Percentiles rank a stretch among this genome's conserved stretches.
Conservation (phyloP, 2,888 invertebrate genomes). For the Protodeltote pygarga region DNA sequence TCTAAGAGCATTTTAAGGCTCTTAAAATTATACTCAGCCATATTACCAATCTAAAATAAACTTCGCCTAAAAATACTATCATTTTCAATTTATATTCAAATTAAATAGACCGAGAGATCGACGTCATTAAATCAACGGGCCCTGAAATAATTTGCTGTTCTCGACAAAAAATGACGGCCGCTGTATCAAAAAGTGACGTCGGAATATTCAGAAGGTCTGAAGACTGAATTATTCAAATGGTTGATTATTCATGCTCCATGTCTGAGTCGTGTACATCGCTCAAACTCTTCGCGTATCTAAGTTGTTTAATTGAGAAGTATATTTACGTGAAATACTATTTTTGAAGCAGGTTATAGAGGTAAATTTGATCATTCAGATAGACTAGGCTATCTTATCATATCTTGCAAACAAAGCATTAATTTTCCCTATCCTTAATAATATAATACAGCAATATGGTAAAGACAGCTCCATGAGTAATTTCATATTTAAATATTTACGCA, state of each 20-base stretch:
- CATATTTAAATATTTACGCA: no score
- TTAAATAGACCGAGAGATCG: slow-evolving; percentile 24
- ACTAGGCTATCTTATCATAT: no score
- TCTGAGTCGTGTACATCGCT: slow-evolving; percentile 23
- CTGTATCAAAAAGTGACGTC: slow-evolving; percentile 43
- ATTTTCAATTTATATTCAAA: slow-evolving; percentile 38
- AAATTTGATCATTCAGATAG: no score
- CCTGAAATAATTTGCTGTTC: slow-evolving; percentile 34
- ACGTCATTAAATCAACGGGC: slow-evolving; percentile 24
- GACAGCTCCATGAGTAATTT: no score
- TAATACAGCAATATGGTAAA: no score
- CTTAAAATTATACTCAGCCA: no score
- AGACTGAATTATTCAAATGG: slow-evolving; percentile 48
- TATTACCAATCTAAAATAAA: no score
- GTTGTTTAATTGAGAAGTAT: slow-evolving; percentile 43
- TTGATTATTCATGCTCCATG: slow-evolving; percentile 47
- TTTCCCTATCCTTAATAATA: no score
- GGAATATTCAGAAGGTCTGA: slow-evolving; percentile 40
- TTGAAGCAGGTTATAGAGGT: slow-evolving; percentile 19
- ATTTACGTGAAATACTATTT: no score
- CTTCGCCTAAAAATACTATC: slow-evolving; percentile 26
- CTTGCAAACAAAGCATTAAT: no score
- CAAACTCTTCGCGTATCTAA: slow-evolving; percentile 31
- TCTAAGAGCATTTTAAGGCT: no score
- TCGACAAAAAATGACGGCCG: slow-evolving; percentile 32